A percentile compares a stretch with the other conserved stretches of the same genome.
phyloP scores from a whole-genome alignment of 2,797 vertebrate species.

The Caiman crocodilus region DNA sequence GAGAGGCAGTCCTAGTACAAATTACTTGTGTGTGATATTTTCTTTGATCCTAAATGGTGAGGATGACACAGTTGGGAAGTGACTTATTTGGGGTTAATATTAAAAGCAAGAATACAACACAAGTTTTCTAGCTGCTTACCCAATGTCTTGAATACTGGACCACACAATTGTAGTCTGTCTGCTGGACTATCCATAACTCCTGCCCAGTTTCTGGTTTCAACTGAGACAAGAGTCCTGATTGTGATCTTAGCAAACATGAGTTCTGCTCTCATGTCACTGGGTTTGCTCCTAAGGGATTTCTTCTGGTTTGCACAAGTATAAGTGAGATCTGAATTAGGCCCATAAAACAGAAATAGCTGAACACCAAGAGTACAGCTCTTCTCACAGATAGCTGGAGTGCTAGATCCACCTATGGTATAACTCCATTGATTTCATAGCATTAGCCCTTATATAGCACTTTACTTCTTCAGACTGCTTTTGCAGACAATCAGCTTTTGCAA shows the following conservation, averaged over 20 bases:
- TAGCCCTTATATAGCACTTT: accelerated
- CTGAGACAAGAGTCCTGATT: neutral
- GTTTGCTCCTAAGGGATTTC: neutral
- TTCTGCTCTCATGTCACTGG: conserved; percentile 11
- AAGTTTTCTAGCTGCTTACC: too few relatives aligned
- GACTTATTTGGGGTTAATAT: too few relatives aligned
- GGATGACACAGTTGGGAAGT: too few relatives aligned
- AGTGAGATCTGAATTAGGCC: neutral
- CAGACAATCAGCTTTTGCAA: neutral
- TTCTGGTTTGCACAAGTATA: neutral
- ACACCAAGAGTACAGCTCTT: neutral
- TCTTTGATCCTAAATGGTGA: too few relatives aligned
- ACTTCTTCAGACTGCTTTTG: neutral
- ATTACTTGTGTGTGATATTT: too few relatives aligned
- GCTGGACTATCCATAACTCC: accelerated
- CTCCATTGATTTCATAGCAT: accelerated
- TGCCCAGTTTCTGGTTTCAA: neutral
- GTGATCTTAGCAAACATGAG: neutral
- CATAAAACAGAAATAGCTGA: neutral
- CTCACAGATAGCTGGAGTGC: neutral
- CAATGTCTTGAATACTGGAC: neutral
- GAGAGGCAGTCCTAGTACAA: too few relatives aligned
- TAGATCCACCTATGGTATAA: neutral
- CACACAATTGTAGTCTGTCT: neutral
- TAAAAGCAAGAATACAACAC: too few relatives aligned